Evolutionary conservation across 1,140 invertebrate species (phyloP).

Genomic region (Cherax destructor): DNA sequence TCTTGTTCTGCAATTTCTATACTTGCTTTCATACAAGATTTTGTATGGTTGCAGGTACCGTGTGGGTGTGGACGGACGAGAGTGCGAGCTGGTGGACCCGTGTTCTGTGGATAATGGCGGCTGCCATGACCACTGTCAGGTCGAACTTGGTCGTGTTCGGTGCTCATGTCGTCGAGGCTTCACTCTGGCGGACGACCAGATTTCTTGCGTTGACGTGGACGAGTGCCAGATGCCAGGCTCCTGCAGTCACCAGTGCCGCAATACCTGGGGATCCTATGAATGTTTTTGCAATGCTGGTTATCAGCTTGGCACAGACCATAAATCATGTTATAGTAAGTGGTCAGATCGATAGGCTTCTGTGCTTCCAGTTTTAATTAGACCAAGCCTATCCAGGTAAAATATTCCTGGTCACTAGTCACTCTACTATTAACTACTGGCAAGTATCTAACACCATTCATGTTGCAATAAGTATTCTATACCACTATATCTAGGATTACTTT

Average conservation of each 20-base stretch:
- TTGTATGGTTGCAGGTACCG: too few species aligned
- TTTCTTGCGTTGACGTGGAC: conserved; percentile 80
- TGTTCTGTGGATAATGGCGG: conserved; percentile 88
- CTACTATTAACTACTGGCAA: too few species aligned
- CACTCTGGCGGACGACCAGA: conserved; percentile 76
- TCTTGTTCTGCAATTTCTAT: too few species aligned
- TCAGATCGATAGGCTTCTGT: too few species aligned
- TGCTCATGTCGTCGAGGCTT: conserved; percentile 76
- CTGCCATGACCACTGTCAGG: conserved; percentile 87
- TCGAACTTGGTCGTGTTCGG: conserved; percentile 90
- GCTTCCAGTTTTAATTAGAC: too few species aligned
- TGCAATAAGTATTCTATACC: too few species aligned
- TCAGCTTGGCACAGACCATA: conserved; percentile 83
- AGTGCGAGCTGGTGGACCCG: conserved; percentile 80
- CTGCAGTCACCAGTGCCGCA: conserved; percentile 74
- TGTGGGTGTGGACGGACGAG: conserved; percentile 86
- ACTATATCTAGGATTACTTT: too few species aligned
- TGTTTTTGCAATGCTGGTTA: conserved; percentile 75
- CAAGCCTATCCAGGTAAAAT: too few species aligned
- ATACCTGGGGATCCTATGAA: conserved; percentile 74
- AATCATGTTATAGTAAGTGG: conserved; percentile 48
- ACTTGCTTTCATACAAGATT: too few species aligned
- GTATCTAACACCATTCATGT: too few species aligned
- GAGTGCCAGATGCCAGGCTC: conserved; percentile 90
- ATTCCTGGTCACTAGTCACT: too few species aligned